Evolutionary conservation across 2,888 invertebrate genomes (phyloP), one percentile per base, ranked within the genome.

Genomic region (Cremastobaeus sp.): DNA sequence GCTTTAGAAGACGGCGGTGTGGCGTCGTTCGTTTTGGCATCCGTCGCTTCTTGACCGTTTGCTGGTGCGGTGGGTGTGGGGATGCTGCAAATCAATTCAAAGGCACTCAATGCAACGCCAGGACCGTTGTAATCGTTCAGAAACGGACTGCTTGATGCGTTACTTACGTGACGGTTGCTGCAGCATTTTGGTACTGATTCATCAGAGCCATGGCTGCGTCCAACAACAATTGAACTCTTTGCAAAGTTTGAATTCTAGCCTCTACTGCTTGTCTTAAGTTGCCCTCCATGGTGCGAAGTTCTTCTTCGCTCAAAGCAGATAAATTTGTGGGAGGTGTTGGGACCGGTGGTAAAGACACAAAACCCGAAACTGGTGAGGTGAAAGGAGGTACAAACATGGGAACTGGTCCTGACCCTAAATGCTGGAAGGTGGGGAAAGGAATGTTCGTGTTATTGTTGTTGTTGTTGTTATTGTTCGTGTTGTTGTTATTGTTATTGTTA

Each of bases 141-240:
- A n/a, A n/a, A n/a, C n/a, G n/a, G n/a, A n/a, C n/a, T n/a, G n/a
- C n/a, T 66, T 11, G 30, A 43, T 32, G 9, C 11, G 11, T 9
- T 3, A 80, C 79, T 86, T 76, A 81, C 88, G 86, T 79, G 70
- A 85, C 85, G 85, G 89, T 81, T 45, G 92, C 89, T 47, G 92
- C 92, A 15, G 93, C 92, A 47, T 91, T 90, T 69, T 93, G 92
- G 88, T 98, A 99, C 86, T 98, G 98, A 83, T 96, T 95, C 95
- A 99, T 96, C 89, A 99, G 93, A 47, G 96, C 89, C 70, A 95
- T 94, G 1, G 98, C 97, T 35, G 98, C 96, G 88, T 99, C 98
- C 79, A 99, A 88, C 88, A 99, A 92, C 1, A 95, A 90, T 89
- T 96, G 93, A 78, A 97, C 94, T 88, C 97, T 95, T 69, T 93